Percentiles rank a stretch among this genome's conserved stretches.
Evolutionary conservation across 2,113 vertebrate genomes (phyloP).

Genomic region (Pantherophis guttatus): DNA sequence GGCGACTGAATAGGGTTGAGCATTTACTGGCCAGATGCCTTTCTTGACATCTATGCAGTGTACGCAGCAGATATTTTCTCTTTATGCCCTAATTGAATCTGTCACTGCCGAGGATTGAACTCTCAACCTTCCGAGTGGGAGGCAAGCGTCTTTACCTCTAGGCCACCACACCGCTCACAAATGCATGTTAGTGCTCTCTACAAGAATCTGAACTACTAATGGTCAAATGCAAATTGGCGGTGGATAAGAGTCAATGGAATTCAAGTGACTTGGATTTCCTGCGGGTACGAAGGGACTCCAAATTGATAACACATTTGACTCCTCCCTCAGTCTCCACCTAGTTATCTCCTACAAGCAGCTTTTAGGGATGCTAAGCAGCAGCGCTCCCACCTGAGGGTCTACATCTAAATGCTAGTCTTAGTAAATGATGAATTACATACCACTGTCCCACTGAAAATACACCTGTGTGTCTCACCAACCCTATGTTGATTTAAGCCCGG

Average conservation of each 20-base stretch:
- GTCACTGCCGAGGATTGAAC: neutral
- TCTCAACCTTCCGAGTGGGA: neutral
- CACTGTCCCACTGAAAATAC: neutral
- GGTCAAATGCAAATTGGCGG: neutral
- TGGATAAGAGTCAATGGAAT: neutral
- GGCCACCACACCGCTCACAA: neutral
- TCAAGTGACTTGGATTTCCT: neutral
- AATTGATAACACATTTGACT: neutral
- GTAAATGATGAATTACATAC: neutral
- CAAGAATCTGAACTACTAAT: neutral
- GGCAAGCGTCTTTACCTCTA: neutral
- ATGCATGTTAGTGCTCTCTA: neutral
- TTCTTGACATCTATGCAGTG: neutral
- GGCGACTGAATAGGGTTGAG: too few relatives aligned
- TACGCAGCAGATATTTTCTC: neutral
- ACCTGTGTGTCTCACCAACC: too few relatives aligned
- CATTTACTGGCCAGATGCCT: too few relatives aligned
- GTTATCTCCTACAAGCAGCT: neutral
- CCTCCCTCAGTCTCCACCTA: neutral
- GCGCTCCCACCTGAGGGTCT: neutral
- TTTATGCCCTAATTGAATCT: neutral
- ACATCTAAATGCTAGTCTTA: neutral
- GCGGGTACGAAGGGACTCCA: neutral
- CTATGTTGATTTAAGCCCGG: neutral
- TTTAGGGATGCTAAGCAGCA: neutral